These are phyloP conservation scores for Dryobotodes eremita DNA, from an alignment of 2,888 invertebrate species.

Conservation along the genomic window DNA sequence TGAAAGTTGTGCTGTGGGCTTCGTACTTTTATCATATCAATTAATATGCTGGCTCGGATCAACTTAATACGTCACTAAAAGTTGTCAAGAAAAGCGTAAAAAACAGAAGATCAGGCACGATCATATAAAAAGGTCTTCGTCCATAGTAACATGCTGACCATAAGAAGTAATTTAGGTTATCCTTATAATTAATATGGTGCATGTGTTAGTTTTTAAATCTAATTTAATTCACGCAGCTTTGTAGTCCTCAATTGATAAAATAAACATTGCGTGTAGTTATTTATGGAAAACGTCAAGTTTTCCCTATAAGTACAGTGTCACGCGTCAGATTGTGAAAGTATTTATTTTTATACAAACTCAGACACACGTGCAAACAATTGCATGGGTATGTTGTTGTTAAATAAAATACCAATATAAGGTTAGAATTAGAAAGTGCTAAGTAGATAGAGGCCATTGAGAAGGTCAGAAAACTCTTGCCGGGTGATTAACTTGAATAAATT, in stretches of 20 bases:
- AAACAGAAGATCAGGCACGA: background rate
- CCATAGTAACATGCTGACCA: background rate
- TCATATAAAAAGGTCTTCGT: background rate
- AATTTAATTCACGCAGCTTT: background rate
- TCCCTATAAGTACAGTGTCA: slow-evolving; percentile 13
- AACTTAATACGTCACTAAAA: background rate
- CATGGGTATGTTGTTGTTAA: slow-evolving; percentile 10
- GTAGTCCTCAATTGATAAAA: slow-evolving; percentile 7
- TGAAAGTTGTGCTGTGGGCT: background rate
- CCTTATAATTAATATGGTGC: background rate
- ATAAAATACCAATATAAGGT: slow-evolving; percentile 3
- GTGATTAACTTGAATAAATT: background rate
- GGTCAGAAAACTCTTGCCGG: too few species aligned
- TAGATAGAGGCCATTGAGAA: background rate
- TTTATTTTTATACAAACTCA: slow-evolving; percentile 18
- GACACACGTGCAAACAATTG: slow-evolving; percentile 20
- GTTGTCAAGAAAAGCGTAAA: background rate
- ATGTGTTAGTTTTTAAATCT: background rate
- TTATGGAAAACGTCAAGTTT: slow-evolving; percentile 23
- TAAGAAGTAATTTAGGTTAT: background rate
- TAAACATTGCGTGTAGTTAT: background rate
- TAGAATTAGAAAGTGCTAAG: slow-evolving; percentile 28
- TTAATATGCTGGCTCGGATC: background rate
- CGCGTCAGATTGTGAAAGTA: slow-evolving; percentile 34
- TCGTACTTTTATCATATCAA: background rate